Conservation (phyloP, 2,888 invertebrate species). For the Xestobium rufovillosum region DNA sequence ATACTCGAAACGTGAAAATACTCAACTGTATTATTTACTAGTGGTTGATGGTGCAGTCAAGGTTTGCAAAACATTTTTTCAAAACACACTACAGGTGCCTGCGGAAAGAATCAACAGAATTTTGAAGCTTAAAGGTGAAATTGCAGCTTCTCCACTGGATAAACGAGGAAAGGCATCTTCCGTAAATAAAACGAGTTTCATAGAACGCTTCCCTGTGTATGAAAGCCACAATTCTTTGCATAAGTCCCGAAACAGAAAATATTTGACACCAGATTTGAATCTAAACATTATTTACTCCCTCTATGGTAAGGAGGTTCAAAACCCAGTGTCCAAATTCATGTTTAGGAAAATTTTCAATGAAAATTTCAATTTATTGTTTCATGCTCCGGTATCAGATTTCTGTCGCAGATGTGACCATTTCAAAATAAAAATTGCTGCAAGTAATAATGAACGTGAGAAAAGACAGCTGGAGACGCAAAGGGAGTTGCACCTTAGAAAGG, state of each 20-base stretch:
- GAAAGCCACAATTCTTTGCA: slow-evolving; percentile 20
- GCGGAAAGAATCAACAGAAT: neutral
- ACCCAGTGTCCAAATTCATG: slow-evolving; percentile 19
- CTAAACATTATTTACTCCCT: slow-evolving; percentile 21
- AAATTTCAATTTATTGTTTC: slow-evolving; percentile 21
- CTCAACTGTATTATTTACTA: too few relatives aligned
- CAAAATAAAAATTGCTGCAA: slow-evolving; percentile 18
- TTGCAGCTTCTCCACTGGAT: neutral
- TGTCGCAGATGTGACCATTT: slow-evolving; percentile 23
- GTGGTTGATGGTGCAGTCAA: too few relatives aligned
- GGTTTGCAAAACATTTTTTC: slow-evolving; percentile 22
- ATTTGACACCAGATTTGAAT: slow-evolving; percentile 22
- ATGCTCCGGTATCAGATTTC: slow-evolving; percentile 19
- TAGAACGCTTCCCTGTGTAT: too few relatives aligned
- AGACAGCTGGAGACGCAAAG: too few relatives aligned
- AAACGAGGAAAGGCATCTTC: slow-evolving; percentile 18
- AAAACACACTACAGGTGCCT: slow-evolving; percentile 11
- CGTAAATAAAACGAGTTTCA: slow-evolving; percentile 22
- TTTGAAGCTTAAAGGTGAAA: neutral
- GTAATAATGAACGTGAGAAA: too few relatives aligned
- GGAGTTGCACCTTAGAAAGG: slow-evolving; percentile 21
- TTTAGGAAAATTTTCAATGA: slow-evolving; percentile 19
- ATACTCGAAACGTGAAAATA: too few relatives aligned
- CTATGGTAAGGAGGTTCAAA: slow-evolving; percentile 15
- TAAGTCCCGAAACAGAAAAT: slow-evolving; percentile 20